Evolutionary conservation across 2,113 vertebrate species (phyloP).

Genomic region (Eolophus roseicapilla): DNA sequence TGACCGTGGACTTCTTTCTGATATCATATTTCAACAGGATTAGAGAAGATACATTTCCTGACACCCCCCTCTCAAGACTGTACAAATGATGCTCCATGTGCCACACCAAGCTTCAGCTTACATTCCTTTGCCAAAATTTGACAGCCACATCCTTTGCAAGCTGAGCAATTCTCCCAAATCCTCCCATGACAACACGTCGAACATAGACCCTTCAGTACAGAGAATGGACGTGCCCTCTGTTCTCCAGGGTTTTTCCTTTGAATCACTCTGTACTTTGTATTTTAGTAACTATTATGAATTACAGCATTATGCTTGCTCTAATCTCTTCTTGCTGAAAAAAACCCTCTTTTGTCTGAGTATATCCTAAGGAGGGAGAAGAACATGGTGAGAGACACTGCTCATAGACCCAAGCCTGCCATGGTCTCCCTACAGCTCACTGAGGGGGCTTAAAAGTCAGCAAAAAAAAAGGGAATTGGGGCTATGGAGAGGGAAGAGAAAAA

Average conservation of each 20-base stretch:
- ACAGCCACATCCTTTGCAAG: not conserved
- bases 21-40: not conserved
- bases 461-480: fast-evolving
- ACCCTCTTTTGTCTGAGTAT: not conserved
- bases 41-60: not conserved
- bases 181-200: not conserved
- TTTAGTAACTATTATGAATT: not conserved
- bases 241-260: not conserved
- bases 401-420: not conserved
- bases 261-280: not conserved
- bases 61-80: fast-evolving
- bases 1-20: fast-evolving
- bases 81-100: not conserved
- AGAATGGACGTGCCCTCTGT: not conserved
- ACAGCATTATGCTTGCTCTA: not conserved
- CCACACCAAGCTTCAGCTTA: not conserved
- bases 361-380: not conserved
- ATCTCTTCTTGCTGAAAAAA: not conserved
- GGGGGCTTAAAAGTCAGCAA: not conserved
- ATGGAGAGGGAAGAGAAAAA: not conserved
- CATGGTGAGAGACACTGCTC: not conserved
- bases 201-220: not conserved
- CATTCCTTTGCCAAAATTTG: not conserved
- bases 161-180: not conserved
- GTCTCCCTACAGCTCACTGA: not conserved